phyloP scores from a whole-genome alignment of 2,797 vertebrate species.

The Peromyscus melanophrys region DNA sequence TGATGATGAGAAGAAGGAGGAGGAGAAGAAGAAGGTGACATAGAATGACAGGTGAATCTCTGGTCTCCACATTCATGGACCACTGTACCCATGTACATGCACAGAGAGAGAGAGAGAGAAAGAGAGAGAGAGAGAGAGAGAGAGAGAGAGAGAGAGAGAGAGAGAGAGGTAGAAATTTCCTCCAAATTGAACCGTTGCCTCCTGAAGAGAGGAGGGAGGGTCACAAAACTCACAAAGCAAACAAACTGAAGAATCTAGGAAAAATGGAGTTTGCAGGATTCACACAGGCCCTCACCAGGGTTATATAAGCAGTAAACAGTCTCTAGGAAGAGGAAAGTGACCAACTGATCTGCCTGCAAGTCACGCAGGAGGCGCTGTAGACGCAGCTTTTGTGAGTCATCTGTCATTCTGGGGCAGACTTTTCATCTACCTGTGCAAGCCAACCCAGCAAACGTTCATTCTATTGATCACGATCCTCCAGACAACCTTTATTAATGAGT shows the following conservation, averaged over 20 bases:
- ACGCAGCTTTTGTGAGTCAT: neutral
- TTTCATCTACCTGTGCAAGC: neutral
- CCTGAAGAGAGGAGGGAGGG: too few species aligned
- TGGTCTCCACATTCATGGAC: neutral
- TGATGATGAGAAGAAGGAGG: accelerated
- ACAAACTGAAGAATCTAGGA: neutral
- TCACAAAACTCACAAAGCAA: neutral
- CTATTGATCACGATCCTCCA: neutral
- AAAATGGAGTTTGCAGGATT: neutral
- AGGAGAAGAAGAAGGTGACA: neutral
- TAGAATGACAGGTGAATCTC: neutral
- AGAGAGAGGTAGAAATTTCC: neutral
- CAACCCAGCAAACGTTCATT: neutral
- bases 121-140: neutral
- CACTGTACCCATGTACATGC: neutral
- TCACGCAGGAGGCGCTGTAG: neutral
- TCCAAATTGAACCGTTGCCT: neutral
- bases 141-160: neutral
- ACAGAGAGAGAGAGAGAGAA: neutral
- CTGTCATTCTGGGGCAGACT: neutral
- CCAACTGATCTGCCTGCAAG: neutral
- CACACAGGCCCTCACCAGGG: too few species aligned
- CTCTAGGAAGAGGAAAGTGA: neutral
- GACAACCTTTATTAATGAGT: neutral
- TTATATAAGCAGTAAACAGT: neutral